Evolutionary conservation across 2,888 invertebrate species (phyloP).

Genomic region (Melipona bicolor): DNA sequence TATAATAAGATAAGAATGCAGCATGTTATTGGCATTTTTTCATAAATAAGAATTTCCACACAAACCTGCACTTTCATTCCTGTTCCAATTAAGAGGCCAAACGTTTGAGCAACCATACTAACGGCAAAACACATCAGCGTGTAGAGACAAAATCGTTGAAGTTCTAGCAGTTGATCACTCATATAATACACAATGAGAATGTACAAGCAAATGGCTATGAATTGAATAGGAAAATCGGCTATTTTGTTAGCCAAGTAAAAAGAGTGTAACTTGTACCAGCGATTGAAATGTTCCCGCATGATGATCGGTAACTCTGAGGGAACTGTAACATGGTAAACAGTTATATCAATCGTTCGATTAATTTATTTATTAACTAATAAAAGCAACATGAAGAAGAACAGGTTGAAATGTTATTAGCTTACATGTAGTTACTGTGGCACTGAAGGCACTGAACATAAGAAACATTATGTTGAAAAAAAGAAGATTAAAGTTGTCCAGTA

Average conservation of each 20-base stretch:
- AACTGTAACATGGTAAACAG: slow-evolving; percentile 86
- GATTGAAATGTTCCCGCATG: slow-evolving; percentile 93
- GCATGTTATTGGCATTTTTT: too few species aligned
- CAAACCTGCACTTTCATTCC: slow-evolving; percentile 91
- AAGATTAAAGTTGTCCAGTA: slow-evolving; percentile 94
- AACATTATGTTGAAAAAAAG: slow-evolving; percentile 97
- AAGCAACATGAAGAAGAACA: background rate
- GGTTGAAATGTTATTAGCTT: slow-evolving; percentile 84
- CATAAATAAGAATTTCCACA: background rate
- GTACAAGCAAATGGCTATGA: slow-evolving; percentile 88
- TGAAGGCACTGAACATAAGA: slow-evolving; percentile 97
- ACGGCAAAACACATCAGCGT: slow-evolving; percentile 90
- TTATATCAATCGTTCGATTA: background rate
- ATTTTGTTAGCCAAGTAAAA: slow-evolving; percentile 92
- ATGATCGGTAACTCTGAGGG: slow-evolving; percentile 93
- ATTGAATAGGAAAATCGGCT: slow-evolving; percentile 93
- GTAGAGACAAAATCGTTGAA: slow-evolving; percentile 89
- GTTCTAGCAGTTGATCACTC: slow-evolving; percentile 94
- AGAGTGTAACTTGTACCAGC: slow-evolving; percentile 94
- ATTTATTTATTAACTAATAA: background rate
- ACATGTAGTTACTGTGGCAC: slow-evolving; percentile 95
- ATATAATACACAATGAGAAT: slow-evolving; percentile 92
- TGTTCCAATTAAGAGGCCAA: slow-evolving; percentile 94
- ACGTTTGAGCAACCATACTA: slow-evolving; percentile 93
- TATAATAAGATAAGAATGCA: background rate